phyloP scores from a whole-genome alignment of 1,140 invertebrate genomes.

The Papilio aristodemus region DNA sequence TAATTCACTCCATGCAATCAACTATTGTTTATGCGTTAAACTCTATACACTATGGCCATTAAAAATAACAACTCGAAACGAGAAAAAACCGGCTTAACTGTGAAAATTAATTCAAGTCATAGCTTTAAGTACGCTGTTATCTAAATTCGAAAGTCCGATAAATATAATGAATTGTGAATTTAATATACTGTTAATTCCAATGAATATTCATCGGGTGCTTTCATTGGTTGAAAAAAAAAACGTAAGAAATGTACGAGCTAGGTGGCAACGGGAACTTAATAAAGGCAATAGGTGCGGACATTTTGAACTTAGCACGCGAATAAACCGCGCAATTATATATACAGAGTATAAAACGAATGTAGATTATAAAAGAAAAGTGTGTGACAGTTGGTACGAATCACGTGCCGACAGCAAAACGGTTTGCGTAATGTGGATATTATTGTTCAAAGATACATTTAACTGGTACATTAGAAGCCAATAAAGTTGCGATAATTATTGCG shows the following conservation, averaged over 20 bases:
- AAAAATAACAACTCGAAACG: slow-evolving; percentile 9
- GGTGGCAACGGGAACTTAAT: slow-evolving; percentile 9
- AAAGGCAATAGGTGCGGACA: slow-evolving; percentile 29
- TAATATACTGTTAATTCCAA: slow-evolving; percentile 22
- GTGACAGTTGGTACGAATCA: slow-evolving; percentile 12
- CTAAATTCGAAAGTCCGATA: slow-evolving; percentile 24
- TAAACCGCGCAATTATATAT: slow-evolving; percentile 1
- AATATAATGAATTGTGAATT: slow-evolving; percentile 27
- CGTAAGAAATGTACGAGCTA: slow-evolving; percentile 13
- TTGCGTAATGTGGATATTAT: slow-evolving; percentile 16
- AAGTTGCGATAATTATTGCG: neutral
- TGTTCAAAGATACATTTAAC: slow-evolving; percentile 18
- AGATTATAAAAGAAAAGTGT: slow-evolving; percentile 31
- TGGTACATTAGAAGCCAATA: slow-evolving; percentile 6
- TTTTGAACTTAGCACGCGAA: slow-evolving; percentile 23
- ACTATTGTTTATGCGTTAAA: slow-evolving; percentile 7
- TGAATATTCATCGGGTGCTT: slow-evolving; percentile 16
- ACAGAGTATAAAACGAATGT: slow-evolving; percentile 27
- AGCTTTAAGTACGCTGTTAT: slow-evolving; percentile 11
- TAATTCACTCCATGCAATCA: neutral
- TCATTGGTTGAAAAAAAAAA: slow-evolving; percentile 25
- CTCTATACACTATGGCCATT: slow-evolving; percentile 13
- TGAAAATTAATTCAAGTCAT: slow-evolving; percentile 22
- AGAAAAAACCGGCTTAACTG: slow-evolving; percentile 16
- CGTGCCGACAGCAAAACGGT: neutral